These are phyloP conservation scores for Terrapene triunguis DNA, from an alignment of 2,113 vertebrate genomes.

Conservation along the genomic window DNA sequence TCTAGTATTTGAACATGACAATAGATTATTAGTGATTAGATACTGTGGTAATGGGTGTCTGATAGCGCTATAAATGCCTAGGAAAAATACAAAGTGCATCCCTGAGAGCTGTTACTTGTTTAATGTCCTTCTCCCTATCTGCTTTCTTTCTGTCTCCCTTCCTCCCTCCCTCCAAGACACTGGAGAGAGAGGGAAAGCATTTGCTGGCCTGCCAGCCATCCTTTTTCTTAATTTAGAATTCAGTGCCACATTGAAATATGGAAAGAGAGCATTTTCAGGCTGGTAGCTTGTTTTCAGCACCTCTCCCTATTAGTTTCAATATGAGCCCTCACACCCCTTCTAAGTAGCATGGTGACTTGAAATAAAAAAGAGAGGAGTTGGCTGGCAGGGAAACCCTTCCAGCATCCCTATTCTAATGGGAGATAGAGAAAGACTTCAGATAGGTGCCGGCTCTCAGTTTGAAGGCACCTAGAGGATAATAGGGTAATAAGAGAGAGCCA, in stretches of 20 bases:
- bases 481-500: too few relatives aligned
- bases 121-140: background rate
- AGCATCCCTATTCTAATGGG: background rate
- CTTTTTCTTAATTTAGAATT: background rate
- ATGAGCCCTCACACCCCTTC: background rate
- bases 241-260: background rate
- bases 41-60: background rate
- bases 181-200: background rate
- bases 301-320: background rate
- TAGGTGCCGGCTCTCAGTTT: background rate
- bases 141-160: background rate
- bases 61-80: background rate
- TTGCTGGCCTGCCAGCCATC: background rate
- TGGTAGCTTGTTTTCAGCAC: background rate
- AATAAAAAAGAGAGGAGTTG: background rate
- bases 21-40: fast-evolving
- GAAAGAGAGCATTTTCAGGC: background rate
- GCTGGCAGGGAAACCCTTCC: background rate
- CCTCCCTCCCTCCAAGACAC: background rate
- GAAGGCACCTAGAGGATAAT: too few relatives aligned
- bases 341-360: background rate
- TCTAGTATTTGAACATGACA: background rate
- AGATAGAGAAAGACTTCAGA: background rate
- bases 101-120: background rate
- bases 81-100: background rate